Evolutionary conservation across 2,113 vertebrate species (phyloP), one percentile per base, ranked within the genome.

Genomic region (Nansenia antarctica): DNA sequence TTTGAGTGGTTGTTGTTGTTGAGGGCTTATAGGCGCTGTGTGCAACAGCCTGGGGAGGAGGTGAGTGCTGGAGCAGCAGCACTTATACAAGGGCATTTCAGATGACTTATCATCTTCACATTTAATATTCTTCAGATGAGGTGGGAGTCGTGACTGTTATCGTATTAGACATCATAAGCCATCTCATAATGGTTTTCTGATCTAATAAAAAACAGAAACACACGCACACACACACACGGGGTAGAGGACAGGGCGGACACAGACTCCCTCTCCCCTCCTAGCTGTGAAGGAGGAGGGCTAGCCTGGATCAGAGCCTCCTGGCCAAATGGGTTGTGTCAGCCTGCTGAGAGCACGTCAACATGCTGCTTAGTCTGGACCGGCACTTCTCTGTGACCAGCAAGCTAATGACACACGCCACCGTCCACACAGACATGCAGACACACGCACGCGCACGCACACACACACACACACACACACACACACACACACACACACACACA

Each of bases 291-390:
- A 85, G 69, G 74, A 74, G 77, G 52, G 29, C 49, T 79, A 74
- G 72, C 81, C 73, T 71, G 74, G 68, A 85, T 89, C 87, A 87
- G 76, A 79, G 70, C 66, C 75, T 84, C 66, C 69, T 69, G 73
- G 73, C 71, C 81, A 90, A 88, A 90, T 87, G 79, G 77, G 69
- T 88, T 83, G 74, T 87, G 87, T 90, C 88, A 88, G 90, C 83
- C 79, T 81, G 85, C 81, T 73, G 79, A 82, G 71, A 85, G 71
- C 72, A 82, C 85, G 87, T 89, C 80, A 87, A 85, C 82, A 68
- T 11, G 54, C 83, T 84, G 83, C 86, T 88, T 83, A 86, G 84
- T 85, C 86, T 84, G 76, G 81, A 85, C 81, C 76, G 73, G 79
- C 78, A 70, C 74, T 83, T 80, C 47, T 5, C 81, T 82, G 84